Conservation (phyloP, 2,888 invertebrate species). For the Lottia gigantea region DNA sequence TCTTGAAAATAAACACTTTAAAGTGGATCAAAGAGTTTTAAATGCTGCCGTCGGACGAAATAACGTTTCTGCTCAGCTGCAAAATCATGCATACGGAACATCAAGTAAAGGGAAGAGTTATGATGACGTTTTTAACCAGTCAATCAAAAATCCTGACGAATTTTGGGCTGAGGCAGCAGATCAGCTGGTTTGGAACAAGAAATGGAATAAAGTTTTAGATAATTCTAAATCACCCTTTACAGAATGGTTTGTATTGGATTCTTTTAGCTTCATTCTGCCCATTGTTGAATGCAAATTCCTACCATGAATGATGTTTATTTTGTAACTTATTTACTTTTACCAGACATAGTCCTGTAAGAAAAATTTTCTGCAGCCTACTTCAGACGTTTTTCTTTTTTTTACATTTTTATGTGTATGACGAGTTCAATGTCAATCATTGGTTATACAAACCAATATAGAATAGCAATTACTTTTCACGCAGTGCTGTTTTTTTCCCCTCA, state of each 20-base stretch:
- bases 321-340: too few species aligned
- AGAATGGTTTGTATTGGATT: conserved; percentile 77
- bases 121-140: conserved; percentile 45
- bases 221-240: conserved; percentile 86
- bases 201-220: conserved; percentile 87
- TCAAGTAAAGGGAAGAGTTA: conserved; percentile 29
- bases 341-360: too few species aligned
- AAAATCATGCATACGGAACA: conserved; percentile 8
- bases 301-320: too few species aligned
- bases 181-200: conserved; percentile 83
- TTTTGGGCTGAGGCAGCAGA: conserved; percentile 88
- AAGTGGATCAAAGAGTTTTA: neutral
- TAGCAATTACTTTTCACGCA: too few species aligned
- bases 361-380: too few species aligned
- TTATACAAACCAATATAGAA: too few species aligned
- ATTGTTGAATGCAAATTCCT: too few species aligned
- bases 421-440: too few species aligned
- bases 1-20: conserved; percentile 1
- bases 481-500: too few species aligned
- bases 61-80: neutral
- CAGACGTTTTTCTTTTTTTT: too few species aligned
- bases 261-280: too few species aligned
- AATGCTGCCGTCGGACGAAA: neutral
- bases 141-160: conserved; percentile 74
- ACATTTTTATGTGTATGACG: too few species aligned